Base-by-base conservation (phyloP, 1,140 invertebrate species). In the Parapsyche elsis region DNA sequence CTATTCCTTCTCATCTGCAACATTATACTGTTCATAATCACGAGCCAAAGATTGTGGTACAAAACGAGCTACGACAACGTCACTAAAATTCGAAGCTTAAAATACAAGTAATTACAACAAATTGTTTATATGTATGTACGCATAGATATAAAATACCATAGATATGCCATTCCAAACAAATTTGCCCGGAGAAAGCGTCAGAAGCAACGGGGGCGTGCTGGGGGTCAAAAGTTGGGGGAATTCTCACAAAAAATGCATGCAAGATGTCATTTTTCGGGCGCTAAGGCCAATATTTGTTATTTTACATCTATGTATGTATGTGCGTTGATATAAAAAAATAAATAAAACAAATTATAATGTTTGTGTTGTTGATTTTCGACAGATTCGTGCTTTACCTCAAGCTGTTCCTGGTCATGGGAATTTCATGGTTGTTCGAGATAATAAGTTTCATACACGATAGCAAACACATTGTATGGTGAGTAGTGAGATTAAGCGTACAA, bases 381-480 rank as follows among this genome's bases (percentile, higher is more conserved):
- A 93, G 92, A 83, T 92, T 92, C 79, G 84, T 90, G 9, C 84
- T 94, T 14, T 94, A 92, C 71, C 83, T 93, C 0, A 94, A 93
- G 84, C 86, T 95, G 21, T 92, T 93, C 81, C 84, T 94, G 0
- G 90, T 94, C 0, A 94, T 93, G 92, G 94, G 94, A 4, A 87
- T 94, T 14, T 92, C 92, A 0, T 94, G 94, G 93, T 90, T 92
- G 26, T 93, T 94, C 75, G 94, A 95, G 83, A 88, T 89, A 23
- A 87, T 86, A 19, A 89, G 88, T 81, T 89, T 88, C 57, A 87
- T 87, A 38, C 87, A 88, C 23, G 88, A 87, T 45, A 79, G 85
- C 24, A 79, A 81, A 16, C 87, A 88, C 71, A 86, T 89, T 67
- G 83, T 88, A 76, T 89, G 88, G 88, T 89, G 86, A 87, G 79